Percentiles rank a stretch among this genome's conserved stretches.
These are phyloP conservation scores for Calliopsis andreniformis DNA, from an alignment of 1,140 invertebrate genomes.

Conservation along the genomic window DNA sequence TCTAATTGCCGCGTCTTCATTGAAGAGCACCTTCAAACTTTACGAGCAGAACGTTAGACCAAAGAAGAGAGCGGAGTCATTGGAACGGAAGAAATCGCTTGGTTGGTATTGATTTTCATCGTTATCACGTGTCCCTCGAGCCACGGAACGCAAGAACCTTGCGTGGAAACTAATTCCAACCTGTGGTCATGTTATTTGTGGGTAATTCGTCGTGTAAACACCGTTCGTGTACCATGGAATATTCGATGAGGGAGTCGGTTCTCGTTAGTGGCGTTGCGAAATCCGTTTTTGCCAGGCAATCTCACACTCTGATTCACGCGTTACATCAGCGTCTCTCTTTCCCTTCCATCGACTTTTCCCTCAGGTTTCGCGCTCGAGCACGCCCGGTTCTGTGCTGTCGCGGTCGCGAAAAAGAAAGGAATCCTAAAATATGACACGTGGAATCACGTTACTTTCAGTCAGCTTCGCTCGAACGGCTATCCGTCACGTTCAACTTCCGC, in stretches of 20 bases:
- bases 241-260: conserved; percentile 43
- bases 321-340: conserved; percentile 39
- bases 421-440: conserved; percentile 8
- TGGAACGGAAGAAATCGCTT: too few relatives aligned
- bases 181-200: conserved; percentile 12
- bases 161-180: background rate
- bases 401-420: conserved; percentile 20
- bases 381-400: background rate
- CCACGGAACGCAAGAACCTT: background rate
- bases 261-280: conserved; percentile 31
- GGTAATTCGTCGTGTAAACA: conserved; percentile 11
- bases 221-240: conserved; percentile 15
- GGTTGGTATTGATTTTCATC: background rate
- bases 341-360: conserved; percentile 4
- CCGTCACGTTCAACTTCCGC: conserved; percentile 53
- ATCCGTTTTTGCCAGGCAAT: conserved; percentile 25
- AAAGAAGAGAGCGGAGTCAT: too few relatives aligned
- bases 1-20: too few relatives aligned
- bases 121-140: background rate
- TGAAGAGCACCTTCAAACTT: too few relatives aligned
- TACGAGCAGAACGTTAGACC: too few relatives aligned
- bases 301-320: conserved; percentile 41
- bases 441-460: conserved; percentile 37
- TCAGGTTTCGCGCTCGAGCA: background rate
- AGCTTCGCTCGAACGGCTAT: conserved; percentile 1